Evolutionary conservation across 2,113 vertebrate species (phyloP), one percentile per base, ranked within the genome.

Genomic region (Protomyctophum bolini): DNA sequence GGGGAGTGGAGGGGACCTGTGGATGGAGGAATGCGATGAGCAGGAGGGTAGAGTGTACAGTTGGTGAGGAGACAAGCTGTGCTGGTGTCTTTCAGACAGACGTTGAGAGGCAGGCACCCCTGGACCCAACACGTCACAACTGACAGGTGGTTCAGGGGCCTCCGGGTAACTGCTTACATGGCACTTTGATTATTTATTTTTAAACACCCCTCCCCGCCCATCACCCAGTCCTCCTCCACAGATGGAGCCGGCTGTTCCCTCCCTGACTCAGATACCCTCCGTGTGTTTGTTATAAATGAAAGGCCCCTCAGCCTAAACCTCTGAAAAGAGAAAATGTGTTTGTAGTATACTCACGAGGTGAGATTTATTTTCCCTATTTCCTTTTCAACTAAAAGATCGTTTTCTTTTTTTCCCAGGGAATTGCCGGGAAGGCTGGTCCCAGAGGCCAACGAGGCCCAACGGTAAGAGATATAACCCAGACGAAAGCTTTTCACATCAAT

Each of bases 401-500:
- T 85, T 10, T 71, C 79, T 84, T 49, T 82, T 3, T 83, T 75
- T 82, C 76, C 52, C 91, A 98, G 96, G 97, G 97, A 41, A 83
- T 95, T 28, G 96, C 95, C 67, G 97, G 97, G 61, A 99, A 99
- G 91, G 86, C 96, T 54, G 97, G 97, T 47, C 96, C 96, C 14
- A 92, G 97, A 84, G 97, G 97, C 84, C 97, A 99, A 73, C 93
- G 97, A 65, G 97, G 97, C 71, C 97, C 97, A 72, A 99, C 97
- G 82, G 97, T 98, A 93, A 68, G 92, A 78, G 52, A 72, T 62
- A 58, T 83, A 52, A 55, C 63, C 56, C 49, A 15, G 8, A 29
- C 48, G 0, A 1, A 41, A 64, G 63, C 21, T 9, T 8, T 64
- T 1, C 52, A 48, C 60, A 81, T 68, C 15, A 75, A 76, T 84